Percentiles rank a stretch among this genome's conserved stretches.
These are phyloP conservation scores for Hippoglossus stenolepis DNA, from an alignment of 2,113 vertebrate species.

Conservation along the genomic window DNA sequence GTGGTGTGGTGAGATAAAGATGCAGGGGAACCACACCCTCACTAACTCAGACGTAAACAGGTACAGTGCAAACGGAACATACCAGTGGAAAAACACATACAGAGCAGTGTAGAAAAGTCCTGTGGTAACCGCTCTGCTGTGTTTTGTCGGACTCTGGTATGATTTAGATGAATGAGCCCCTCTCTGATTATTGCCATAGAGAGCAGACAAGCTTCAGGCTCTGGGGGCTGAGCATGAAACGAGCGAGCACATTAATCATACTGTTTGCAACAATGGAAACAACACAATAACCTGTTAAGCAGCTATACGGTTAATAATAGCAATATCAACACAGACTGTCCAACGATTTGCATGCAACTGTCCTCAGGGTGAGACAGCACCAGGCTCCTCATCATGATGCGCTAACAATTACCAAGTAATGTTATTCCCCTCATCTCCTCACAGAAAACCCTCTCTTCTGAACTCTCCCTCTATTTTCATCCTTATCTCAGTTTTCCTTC, in stretches of 20 bases:
- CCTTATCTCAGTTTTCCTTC: conserved; percentile 32
- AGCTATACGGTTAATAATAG: conserved; percentile 38
- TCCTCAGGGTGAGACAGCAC: conserved; percentile 32
- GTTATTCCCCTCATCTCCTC: conserved; percentile 44
- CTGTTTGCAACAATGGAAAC: conserved; percentile 33
- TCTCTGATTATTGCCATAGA: conserved; percentile 48
- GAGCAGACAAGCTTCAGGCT: conserved; percentile 33
- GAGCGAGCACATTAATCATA: conserved; percentile 65
- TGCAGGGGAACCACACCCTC: conserved; percentile 65
- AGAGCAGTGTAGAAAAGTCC: conserved; percentile 18
- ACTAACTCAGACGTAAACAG: conserved; percentile 47
- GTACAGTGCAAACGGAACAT: conserved; percentile 27
- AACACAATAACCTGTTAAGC: conserved; percentile 58
- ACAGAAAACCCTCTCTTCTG: conserved; percentile 41
- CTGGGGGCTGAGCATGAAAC: conserved; percentile 13
- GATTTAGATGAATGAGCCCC: conserved; percentile 55
- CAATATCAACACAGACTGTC: conserved; percentile 36
- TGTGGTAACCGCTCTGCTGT: conserved; percentile 22
- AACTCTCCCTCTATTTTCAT: conserved; percentile 22
- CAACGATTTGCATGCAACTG: conserved; percentile 36
- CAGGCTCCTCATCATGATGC: conserved; percentile 19
- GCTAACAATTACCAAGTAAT: conserved; percentile 15
- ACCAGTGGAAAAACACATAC: background rate
- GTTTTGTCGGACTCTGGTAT: conserved; percentile 16
- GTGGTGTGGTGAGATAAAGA: conserved; percentile 74